These are phyloP conservation scores for Laticauda laticaudata DNA, from an alignment of 2,113 vertebrate genomes.

Conservation along the genomic window DNA sequence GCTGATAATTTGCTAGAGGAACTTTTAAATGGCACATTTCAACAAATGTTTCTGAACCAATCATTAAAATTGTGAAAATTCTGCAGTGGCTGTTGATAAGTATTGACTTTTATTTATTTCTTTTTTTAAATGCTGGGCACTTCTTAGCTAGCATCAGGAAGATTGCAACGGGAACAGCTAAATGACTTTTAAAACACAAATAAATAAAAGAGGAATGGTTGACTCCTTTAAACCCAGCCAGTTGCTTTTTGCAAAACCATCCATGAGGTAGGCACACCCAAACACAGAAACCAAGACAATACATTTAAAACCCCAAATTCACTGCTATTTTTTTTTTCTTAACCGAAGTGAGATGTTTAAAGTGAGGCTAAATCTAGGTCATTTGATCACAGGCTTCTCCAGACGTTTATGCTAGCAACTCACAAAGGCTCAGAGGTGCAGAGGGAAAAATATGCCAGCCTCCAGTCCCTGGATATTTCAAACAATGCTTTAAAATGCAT, in stretches of 20 bases:
- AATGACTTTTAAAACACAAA: not conserved
- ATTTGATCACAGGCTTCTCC: not conserved
- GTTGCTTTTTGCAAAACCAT: not conserved
- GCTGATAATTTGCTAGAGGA: not conserved
- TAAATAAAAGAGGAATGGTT: not conserved
- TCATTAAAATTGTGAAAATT: conserved; percentile 25
- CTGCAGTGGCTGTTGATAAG: not conserved
- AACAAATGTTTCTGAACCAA: not conserved
- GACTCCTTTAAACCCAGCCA: not conserved
- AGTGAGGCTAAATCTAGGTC: not conserved
- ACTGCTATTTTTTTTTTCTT: not conserved
- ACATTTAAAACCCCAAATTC: not conserved
- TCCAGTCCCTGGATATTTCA: not conserved
- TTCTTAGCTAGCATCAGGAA: not conserved
- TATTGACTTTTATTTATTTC: not conserved
- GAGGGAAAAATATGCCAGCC: not conserved
- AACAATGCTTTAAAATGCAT: not conserved
- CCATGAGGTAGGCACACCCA: not conserved
- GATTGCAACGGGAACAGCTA: not conserved
- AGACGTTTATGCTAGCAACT: not conserved
- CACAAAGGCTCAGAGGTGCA: not conserved
- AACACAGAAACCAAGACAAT: not conserved
- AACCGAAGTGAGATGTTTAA: not conserved
- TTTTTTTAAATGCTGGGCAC: conserved; percentile 6
- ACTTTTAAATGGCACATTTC: conserved; percentile 10